Base-by-base conservation (phyloP, 2,888 invertebrate genomes). In the Smittia sp. region DNA sequence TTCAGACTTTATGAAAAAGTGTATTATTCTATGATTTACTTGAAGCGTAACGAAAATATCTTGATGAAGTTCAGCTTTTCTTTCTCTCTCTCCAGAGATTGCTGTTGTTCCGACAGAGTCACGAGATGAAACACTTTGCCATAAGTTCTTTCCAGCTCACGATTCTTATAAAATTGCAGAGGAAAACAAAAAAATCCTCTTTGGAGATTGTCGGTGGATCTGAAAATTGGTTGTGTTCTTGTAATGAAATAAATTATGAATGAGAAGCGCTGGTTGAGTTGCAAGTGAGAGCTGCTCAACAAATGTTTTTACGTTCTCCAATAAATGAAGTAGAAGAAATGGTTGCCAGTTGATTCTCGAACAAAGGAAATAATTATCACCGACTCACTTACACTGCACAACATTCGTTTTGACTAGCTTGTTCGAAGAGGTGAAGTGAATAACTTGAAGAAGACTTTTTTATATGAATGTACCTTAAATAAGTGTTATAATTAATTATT, bases 391-490 rank as follows among this genome's bases (percentile, higher is more conserved):
- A 6, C 3, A 32, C 32, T 32, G 32, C 32, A 32, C 32, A 9
- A 9, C 3, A 9, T 32, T 32, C 32, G 9, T 32, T 32, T 32
- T 9, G 9, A 32, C 3, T 32, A 6, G 32, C 32, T 32, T 32
- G 32, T 32, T 32, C 18, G 2, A 58, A 58, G 18, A 58, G 22
- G 13, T 22, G 22, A 58, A 7, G 58, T 62, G 24, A 62, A 24
- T 2, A 62, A 25, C 22, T 20, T 38, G 32, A 38, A 58, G 25
- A 27, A 62, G 38, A 58, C 39, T 62, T 72, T 38, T 58, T 38
- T 72, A 72, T 72, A 72, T 72, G 58, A 72, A 72, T 72, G 62
- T 72, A 72, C 58, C 72, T 72, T 72, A 72, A 58, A 72, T 72
- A 62, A 72, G 70, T 70, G 69, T 69, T 63, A 63, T 68, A 68